Conservation (phyloP, 1,140 invertebrate species). For the Maconellicoccus hirsutus region DNA sequence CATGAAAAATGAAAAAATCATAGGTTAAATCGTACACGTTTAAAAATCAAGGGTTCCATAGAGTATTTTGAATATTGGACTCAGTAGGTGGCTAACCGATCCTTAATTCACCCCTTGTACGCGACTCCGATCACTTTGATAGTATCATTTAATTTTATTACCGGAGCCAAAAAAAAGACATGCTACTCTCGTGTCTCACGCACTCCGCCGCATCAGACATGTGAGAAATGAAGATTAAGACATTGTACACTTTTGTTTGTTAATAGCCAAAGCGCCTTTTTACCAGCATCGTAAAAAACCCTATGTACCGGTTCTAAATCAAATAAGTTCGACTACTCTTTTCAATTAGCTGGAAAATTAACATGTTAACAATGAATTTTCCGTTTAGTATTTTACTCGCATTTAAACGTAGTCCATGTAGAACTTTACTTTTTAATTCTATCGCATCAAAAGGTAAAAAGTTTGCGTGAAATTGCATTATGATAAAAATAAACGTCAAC, state of each 20-base stretch:
- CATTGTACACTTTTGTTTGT: conserved; percentile 4
- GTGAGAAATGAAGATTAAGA: conserved; percentile 9
- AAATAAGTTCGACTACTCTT: neutral
- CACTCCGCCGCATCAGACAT: neutral
- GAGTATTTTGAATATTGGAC: conserved; percentile 1
- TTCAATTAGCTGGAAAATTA: neutral
- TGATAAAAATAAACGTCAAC: neutral
- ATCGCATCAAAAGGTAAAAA: neutral
- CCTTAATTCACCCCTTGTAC: conserved; percentile 7
- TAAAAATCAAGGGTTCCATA: neutral
- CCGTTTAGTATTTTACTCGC: neutral
- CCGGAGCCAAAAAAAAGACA: neutral
- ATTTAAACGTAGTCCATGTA: too few species aligned
- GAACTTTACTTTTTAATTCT: too few species aligned
- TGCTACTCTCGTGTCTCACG: neutral
- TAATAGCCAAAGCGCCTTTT: conserved; percentile 7
- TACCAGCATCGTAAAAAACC: neutral
- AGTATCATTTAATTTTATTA: conserved; percentile 5
- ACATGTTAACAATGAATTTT: neutral
- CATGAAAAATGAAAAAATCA: neutral
- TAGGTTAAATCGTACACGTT: too few species aligned
- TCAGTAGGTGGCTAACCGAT: conserved; percentile 2
- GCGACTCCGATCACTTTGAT: neutral
- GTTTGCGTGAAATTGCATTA: neutral
- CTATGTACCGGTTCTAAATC: neutral